Evolutionary conservation across 37 sponge, comb jelly and placozoan species (phyloP).

Genomic region (Mnemiopsis leidyi): DNA sequence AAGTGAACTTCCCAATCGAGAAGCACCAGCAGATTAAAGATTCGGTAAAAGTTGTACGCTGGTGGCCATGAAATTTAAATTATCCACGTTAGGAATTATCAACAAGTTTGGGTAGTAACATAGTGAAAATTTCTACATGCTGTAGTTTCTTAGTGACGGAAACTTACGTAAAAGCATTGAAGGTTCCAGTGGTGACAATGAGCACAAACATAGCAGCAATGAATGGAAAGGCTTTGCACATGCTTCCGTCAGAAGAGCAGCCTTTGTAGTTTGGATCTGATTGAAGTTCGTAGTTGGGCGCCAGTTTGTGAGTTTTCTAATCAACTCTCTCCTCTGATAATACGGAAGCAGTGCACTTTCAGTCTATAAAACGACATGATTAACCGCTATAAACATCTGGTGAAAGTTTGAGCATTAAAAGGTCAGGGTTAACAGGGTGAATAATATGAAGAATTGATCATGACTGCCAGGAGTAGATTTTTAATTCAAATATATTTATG

Average conservation of each 20-base stretch:
- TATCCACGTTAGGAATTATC: background rate
- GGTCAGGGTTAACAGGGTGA: no score
- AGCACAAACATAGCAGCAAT: slow-evolving; percentile 2
- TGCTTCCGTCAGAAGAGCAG: background rate
- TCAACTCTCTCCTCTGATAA: background rate
- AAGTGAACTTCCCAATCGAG: no score
- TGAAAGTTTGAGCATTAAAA: no score
- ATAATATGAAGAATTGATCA: no score
- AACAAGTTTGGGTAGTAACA: background rate
- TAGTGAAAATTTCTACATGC: no score
- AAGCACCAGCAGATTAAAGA: no score
- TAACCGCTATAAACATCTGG: background rate
- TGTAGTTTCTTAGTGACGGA: no score
- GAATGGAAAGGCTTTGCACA: slow-evolving; percentile 35
- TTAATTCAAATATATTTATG: no score
- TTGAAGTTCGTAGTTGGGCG: background rate
- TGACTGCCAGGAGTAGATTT: no score
- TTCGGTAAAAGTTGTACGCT: no score
- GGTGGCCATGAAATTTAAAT: background rate
- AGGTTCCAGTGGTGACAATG: slow-evolving; percentile 5
- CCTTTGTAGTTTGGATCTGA: slow-evolving; percentile 30
- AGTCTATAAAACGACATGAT: background rate
- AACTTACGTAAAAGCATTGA: slow-evolving; percentile 59
- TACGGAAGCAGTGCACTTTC: background rate
- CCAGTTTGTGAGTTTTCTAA: background rate